Percentiles rank a stretch among this genome's conserved stretches.
phyloP scores from a whole-genome alignment of 2,888 invertebrate genomes.

The Spicauda simplicius region DNA sequence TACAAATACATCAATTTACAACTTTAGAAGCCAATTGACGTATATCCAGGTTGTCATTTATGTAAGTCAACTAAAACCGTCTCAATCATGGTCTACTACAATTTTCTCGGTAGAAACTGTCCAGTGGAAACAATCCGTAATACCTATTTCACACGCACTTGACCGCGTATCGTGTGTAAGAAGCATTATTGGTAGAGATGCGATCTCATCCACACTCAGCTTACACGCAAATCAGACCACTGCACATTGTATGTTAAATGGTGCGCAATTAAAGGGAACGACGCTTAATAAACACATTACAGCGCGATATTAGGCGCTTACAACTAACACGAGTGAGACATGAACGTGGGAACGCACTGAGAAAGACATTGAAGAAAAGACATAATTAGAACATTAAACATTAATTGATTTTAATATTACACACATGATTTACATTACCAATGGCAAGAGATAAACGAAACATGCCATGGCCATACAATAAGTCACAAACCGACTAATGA shows the following conservation, averaged over 20 bases:
- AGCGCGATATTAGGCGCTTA: constrained; percentile 78
- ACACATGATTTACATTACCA: neutral
- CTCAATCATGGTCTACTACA: neutral
- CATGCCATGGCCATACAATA: neutral
- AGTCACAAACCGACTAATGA: neutral
- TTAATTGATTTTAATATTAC: constrained; percentile 26
- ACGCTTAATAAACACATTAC: constrained; percentile 82
- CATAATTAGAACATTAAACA: constrained; percentile 35
- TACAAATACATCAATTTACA: too few relatives aligned
- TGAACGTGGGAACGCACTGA: constrained; percentile 76
- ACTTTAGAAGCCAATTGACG: too few relatives aligned
- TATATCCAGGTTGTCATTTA: too few relatives aligned
- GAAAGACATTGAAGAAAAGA: constrained; percentile 62
- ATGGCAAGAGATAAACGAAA: neutral
- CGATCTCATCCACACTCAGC: constrained; percentile 62
- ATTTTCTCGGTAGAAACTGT: neutral
- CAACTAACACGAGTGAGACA: constrained; percentile 69
- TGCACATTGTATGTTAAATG: constrained; percentile 79
- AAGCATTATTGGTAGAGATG: constrained; percentile 53
- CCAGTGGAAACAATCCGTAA: constrained; percentile 5
- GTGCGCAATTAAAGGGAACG: constrained; percentile 75
- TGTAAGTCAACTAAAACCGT: too few relatives aligned
- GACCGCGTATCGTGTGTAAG: constrained; percentile 45
- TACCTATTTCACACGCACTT: constrained; percentile 35
- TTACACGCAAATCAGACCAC: constrained; percentile 70